Conservation (phyloP, 1,140 invertebrate genomes). For the Phymastichus coffea region DNA sequence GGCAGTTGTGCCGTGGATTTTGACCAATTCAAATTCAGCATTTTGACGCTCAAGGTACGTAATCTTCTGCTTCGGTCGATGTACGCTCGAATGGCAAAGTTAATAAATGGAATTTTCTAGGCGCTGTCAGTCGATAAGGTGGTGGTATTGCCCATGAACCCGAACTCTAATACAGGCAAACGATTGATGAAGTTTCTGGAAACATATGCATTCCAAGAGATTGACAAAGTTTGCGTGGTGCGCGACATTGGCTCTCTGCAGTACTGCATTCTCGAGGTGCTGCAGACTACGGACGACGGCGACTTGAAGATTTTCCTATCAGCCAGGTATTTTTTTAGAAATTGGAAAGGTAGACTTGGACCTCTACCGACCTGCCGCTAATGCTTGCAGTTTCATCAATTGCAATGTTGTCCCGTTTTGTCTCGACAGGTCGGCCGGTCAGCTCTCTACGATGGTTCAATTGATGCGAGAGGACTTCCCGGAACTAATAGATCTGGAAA, state of each 20-base stretch:
- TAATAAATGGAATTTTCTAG: constrained; percentile 8
- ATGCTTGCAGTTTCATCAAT: not conserved
- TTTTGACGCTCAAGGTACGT: constrained; percentile 40
- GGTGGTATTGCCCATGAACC: constrained; percentile 28
- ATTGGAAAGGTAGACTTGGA: too few relatives aligned
- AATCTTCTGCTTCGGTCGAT: not conserved
- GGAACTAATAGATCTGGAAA: constrained; percentile 27
- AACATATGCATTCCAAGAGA: constrained; percentile 34
- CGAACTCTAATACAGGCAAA: constrained; percentile 8
- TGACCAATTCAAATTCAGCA: constrained; percentile 21
- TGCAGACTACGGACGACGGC: constrained; percentile 14
- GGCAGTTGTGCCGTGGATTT: constrained; percentile 32
- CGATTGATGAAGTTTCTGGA: constrained; percentile 35
- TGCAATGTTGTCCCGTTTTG: not conserved
- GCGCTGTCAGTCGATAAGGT: constrained; percentile 36
- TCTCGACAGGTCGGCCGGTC: constrained; percentile 33
- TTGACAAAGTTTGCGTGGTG: constrained; percentile 33
- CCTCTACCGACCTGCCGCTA: too few relatives aligned
- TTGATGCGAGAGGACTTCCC: constrained; percentile 38
- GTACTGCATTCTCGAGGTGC: constrained; percentile 41
- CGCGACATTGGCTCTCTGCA: constrained; percentile 33
- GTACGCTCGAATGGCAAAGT: too few relatives aligned
- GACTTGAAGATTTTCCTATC: constrained; percentile 34
- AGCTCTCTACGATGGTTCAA: constrained; percentile 40
- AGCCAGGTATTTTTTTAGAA: constrained; percentile 37